Base-by-base conservation (phyloP, 2,888 invertebrate genomes). In the Spodoptera picta region DNA sequence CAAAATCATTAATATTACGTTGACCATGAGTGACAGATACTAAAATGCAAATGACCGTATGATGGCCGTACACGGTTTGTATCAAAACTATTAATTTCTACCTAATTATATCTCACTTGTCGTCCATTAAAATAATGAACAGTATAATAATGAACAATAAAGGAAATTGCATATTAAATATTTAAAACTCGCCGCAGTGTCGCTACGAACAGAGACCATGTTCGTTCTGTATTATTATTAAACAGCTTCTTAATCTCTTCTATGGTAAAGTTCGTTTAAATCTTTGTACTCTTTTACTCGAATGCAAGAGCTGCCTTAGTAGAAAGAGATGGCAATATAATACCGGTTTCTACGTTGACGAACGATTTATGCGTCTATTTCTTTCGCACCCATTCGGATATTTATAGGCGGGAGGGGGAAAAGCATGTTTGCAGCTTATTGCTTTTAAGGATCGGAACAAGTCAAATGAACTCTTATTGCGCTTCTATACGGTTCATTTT, bases 121-220 rank as follows among this genome's bases (percentile, higher is more conserved):
- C 82, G 80, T 82, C 86, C 87, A 90, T 90, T 90, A 86, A 77
- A 80, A 85, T 89, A 88, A 89, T 87, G 81, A 87, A 84, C 79
- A 76, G 73, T 79, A 77, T 82, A 77, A 81, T 83, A 86, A 87
- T 87, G 84, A 89, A 91, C 91, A 92, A 89, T 90, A 90, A 89
- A 90, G 90, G 89, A 92, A 90, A 93, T 92, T 93, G 89, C 90
- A 90, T 91, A 90, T 92, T 93, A 92, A 94, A 93, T 93, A 93
- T 93, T 94, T 93, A 93, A 92, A 81, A 93, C 88, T 84, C 86
- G 83, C 74, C 65, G 65, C 65, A 87, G 87, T 90, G 90, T 90
- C 90, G 89, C 88, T 89, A 87, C 86, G 85, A 88, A 87, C 89
- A 89, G 89, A 92, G 88, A 90, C 92, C 92, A 90, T 90, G 90